Evolutionary conservation across 1,140 invertebrate species (phyloP), one percentile per base, ranked within the genome.

Genomic region (Diuraphis noxia): DNA sequence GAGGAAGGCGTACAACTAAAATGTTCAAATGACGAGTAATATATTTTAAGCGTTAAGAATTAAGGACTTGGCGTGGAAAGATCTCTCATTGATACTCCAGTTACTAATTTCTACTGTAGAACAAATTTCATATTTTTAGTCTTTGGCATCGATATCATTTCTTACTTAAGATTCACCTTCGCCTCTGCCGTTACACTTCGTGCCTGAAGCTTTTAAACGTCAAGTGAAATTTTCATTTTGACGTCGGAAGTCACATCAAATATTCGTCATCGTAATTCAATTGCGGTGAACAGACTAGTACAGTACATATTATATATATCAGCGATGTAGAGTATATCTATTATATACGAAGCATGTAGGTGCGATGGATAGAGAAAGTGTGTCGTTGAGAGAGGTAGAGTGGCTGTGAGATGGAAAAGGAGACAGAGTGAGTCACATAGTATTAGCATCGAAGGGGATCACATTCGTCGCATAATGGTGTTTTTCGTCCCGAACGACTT

Each of bases 221-320:
- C 41, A 23, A 82, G 41, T 9, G 49, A 52, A 90, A 91, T 46
- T 43, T 89, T 63, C 63, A 81, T 90, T 90, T 90, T 49, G 40
- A 90, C 63, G n/a, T 81, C 34, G n/a, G 72, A 30, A 43, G 72
- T 90, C 88, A 30, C 77, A 81, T 90, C 72, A 49, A 90, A 82
- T 82, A 82, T 91, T 91, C 89, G 77, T 82, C 77, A 52, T 91
- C 30, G 46, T 91, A 82, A 91, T 91, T 91, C 77, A 52, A 91
- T 91, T 38, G 41, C 72, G 56, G 49, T 56, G 23, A 25, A 72
- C n/a, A n/a, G n/a, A n/a, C n/a, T n/a, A n/a, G n/a, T n/a, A n/a
- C 87, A 6, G 38, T 21, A 46, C 8, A 46, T 46, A 46, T 23
- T 10, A 7, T 49, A 49, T 23, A 21, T 49, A 49, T 19, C 19